Evolutionary conservation across 2,888 invertebrate species (phyloP), one percentile per base, ranked within the genome.

Genomic region (Drosophila tanythrix): DNA sequence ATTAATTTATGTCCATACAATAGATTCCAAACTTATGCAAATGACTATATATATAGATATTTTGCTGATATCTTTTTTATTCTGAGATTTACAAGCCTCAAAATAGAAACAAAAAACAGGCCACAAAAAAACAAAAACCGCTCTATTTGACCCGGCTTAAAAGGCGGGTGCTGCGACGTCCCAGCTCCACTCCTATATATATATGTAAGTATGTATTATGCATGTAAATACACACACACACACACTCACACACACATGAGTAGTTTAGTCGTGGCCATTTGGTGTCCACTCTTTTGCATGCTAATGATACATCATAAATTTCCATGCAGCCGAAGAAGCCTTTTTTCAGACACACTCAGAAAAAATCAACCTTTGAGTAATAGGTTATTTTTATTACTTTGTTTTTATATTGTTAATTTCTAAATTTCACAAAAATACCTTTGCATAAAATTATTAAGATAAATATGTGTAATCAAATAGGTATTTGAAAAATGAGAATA

Each of bases 241-340:
- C 29, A n/a, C 43, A 13, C 38, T 2, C 15, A 11, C 36, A 29
- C 18, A 11, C 13, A 15, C 31, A 18, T 15, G 21, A 21, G 31
- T 50, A 50, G 27, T 25, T 64, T 67, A 57, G 55, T 53, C 58
- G 52, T 60, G 68, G 70, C 63, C 73, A 74, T 79, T 79, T 62
- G 74, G 38, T 77, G 79, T 81, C 77, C 80, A 82, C 83, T 79
- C 88, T 69, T 81, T 74, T 82, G 91, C 84, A 91, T 91, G 90
- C 91, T 90, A 92, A 91, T 92, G 84, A 91, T 82, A 78, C 70
- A 84, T 89, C 80, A 88, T 92, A 91, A 91, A 92, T 91, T 90
- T 83, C 65, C 82, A 59, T 60, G 63, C 48, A 51, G 21, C 40
- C 57, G n/a, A 57, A 57, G 57, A 46, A 60, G 60, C 29, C 52